A percentile compares a stretch with the other conserved stretches of the same genome.
Evolutionary conservation across 1,140 invertebrate genomes (phyloP).

Genomic region (Zaprionus vittiger): DNA sequence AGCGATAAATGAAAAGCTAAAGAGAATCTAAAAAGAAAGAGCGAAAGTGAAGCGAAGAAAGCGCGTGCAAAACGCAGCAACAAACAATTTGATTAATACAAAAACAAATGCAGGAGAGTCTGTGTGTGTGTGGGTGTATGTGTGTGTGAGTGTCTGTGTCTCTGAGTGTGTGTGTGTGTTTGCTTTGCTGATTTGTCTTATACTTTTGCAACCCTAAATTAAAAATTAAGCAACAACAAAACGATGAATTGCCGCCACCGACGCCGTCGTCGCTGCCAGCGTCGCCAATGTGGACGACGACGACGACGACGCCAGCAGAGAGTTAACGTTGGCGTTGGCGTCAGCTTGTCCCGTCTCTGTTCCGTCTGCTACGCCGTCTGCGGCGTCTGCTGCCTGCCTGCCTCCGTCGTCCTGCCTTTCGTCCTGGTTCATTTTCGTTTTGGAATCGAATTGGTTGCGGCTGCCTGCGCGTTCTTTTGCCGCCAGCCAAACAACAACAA

Average conservation of each 20-base stretch:
- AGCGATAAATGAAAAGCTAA: constrained; percentile 11
- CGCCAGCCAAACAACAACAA: constrained; percentile 37
- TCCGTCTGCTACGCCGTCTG: neutral
- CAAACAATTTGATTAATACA: constrained; percentile 60
- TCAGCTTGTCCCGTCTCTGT: constrained; percentile 51
- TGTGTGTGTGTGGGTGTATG: constrained; percentile 20
- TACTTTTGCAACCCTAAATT: constrained; percentile 68
- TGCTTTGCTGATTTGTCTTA: constrained; percentile 1
- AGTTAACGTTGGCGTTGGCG: constrained; percentile 40
- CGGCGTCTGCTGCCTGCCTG: neutral
- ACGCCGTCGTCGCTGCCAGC: neutral
- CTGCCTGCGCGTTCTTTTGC: constrained; percentile 64
- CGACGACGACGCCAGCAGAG: constrained; percentile 22
- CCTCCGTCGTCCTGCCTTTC: constrained; percentile 25
- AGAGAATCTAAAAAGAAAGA: neutral
- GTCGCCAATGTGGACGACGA: neutral
- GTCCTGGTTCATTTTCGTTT: constrained; percentile 15
- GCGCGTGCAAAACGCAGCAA: neutral
- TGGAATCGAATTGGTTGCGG: constrained; percentile 65
- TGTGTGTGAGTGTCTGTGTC: neutral
- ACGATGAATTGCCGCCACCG: neutral
- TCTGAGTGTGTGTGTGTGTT: constrained; percentile 20
- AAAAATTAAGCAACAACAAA: constrained; percentile 79
- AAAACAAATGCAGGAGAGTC: constrained; percentile 62
- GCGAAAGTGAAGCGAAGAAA: neutral